Evolutionary conservation across 2,797 vertebrate species (phyloP), one percentile per base, ranked within the genome.

Genomic region (Eospalax fontanierii): DNA sequence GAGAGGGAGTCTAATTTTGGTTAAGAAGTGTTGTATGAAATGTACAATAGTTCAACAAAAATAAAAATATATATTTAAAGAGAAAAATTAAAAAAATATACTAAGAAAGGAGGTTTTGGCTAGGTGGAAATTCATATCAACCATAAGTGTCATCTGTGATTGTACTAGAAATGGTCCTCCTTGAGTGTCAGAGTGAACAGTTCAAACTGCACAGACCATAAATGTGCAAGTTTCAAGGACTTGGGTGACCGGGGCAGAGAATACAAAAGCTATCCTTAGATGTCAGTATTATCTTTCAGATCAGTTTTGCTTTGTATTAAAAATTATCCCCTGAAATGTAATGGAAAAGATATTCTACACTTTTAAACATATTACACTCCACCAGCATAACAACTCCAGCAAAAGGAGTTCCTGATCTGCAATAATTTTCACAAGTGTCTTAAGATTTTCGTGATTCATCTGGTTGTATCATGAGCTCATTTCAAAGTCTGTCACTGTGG

Each of bases 291-390:
- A 63, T 73, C 12, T 87, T 50, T 87, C 10, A 76, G 33, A 10
- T 91, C 35, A 68, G 14, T 2, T 85, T 66, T 85, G 15, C 12
- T 75, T 74, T 94, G 24, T 90, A 40, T 9, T 93, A 33, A 15
- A 92, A 91, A 2, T 19, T 65, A 66, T 92, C 70, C 40, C 70
- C 26, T 84, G n/a, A 19, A 91, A 93, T 26, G 4, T 86, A 79
- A 70, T 75, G 66, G 46, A 88, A 26, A 79, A 79, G 38, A 50
- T 59, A 21, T 75, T 89, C 19, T 93, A 8, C 18, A 90, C 66
- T 46, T 90, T 71, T 81, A 90, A 93, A 90, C 6, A 59, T 94
- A 82, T 59, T 94, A 57, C 4, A 87, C 75, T 90, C 38, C 70
- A 76, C 80, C 91, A 80, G 26, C 26, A 33, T 90, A 86, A 78